A percentile compares a stretch with the other conserved stretches of the same genome.
Conservation (phyloP, 2,888 invertebrate genomes). For the Elegia similella region DNA sequence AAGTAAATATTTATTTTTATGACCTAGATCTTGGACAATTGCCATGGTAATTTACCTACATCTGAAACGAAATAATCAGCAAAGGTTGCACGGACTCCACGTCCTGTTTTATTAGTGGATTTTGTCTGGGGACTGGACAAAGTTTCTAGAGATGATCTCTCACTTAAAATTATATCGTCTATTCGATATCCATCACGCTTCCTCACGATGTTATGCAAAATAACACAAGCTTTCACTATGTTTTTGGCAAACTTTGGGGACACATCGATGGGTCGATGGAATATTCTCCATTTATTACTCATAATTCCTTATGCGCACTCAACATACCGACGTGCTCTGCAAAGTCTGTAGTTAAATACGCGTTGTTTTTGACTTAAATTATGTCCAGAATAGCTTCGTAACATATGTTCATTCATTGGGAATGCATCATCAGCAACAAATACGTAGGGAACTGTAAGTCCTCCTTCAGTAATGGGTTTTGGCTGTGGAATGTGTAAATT, state of each 20-base stretch:
- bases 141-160: background rate
- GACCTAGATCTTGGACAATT: background rate
- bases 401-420: constrained; percentile 12
- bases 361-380: background rate
- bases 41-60: constrained; percentile 12
- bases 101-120: constrained; percentile 11
- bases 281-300: constrained; percentile 42
- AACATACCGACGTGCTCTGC: constrained; percentile 29
- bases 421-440: constrained; percentile 14
- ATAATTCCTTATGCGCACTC: constrained; percentile 36
- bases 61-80: constrained; percentile 13
- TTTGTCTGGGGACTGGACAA: constrained; percentile 7
- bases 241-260: constrained; percentile 29
- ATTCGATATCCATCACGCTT: constrained; percentile 18
- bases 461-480: constrained; percentile 13
- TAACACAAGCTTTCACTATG: constrained; percentile 34
- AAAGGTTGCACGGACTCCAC: constrained; percentile 10
- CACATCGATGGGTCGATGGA: constrained; percentile 36
- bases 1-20: too few relatives aligned
- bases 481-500: constrained; percentile 9
- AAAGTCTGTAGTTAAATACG: constrained; percentile 28
- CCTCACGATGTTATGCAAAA: constrained; percentile 26
- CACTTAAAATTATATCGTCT: constrained; percentile 15
- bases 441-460: constrained; percentile 8
- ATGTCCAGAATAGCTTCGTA: constrained; percentile 10